Evolutionary conservation across 2,797 vertebrate species (phyloP).

Genomic region (Anguilla anguilla): DNA sequence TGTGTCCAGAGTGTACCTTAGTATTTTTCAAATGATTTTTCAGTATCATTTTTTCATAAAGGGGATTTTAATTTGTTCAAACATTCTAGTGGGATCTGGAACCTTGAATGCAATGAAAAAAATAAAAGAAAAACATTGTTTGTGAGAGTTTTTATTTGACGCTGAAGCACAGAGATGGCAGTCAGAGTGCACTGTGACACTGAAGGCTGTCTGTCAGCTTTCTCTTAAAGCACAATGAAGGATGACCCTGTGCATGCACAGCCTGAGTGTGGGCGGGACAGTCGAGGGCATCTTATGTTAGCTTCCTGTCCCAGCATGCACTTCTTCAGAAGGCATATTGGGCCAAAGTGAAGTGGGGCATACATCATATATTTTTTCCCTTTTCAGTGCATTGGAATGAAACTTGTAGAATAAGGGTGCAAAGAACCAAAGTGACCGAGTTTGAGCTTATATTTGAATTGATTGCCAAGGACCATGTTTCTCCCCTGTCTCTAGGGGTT

Average conservation of each 20-base stretch:
- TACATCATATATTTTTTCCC: neutral
- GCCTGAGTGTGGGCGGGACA: neutral
- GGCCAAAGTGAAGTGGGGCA: neutral
- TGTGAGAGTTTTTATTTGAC: constrained; percentile 36
- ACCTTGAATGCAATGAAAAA: constrained; percentile 54
- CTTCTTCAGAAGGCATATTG: neutral
- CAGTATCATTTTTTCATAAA: neutral
- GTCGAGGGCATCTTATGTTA: neutral
- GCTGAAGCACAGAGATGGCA: constrained; percentile 39
- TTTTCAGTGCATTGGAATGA: neutral
- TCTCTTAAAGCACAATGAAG: constrained; percentile 61
- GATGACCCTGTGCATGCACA: neutral
- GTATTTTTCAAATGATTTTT: constrained; percentile 11
- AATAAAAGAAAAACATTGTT: constrained; percentile 52
- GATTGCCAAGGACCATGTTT: neutral
- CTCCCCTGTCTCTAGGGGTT: neutral
- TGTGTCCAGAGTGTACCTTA: neutral
- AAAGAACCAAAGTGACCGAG: neutral
- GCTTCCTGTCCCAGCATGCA: neutral
- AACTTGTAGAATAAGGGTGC: neutral
- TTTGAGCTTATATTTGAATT: neutral
- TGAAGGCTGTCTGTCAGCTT: constrained; percentile 53
- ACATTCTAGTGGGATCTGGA: constrained; percentile 42
- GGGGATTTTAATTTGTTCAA: neutral
- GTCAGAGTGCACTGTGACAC: constrained; percentile 34